Percentiles rank a stretch among this genome's conserved stretches.
These are phyloP conservation scores for Orcinus orca DNA, from an alignment of 2,113 vertebrate species.

Conservation along the genomic window DNA sequence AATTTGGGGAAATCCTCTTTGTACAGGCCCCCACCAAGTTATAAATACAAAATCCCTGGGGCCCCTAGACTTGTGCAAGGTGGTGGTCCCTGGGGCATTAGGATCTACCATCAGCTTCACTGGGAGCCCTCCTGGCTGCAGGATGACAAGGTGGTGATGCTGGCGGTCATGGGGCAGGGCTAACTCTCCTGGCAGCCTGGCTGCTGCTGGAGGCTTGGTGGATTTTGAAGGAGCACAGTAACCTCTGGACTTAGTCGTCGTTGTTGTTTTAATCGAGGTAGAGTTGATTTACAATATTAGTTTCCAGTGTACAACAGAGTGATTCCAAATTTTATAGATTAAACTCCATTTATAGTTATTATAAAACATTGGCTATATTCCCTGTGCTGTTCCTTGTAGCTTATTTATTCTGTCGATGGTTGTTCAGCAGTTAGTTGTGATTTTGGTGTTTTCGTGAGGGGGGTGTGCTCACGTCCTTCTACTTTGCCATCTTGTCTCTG, in stretches of 20 bases:
- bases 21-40: neutral
- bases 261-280: neutral
- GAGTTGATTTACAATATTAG: neutral
- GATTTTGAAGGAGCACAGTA: neutral
- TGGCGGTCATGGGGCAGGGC: neutral
- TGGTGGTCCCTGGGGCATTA: neutral
- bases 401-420: neutral
- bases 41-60: neutral
- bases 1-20: neutral
- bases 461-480: neutral
- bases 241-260: neutral
- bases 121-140: neutral
- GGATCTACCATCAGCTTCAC: neutral
- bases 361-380: neutral
- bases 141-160: neutral
- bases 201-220: neutral
- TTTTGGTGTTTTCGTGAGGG: neutral
- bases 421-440: neutral
- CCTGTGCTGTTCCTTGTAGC: neutral
- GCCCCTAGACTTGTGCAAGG: neutral
- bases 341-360: neutral
- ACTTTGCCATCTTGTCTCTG: neutral
- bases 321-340: neutral
- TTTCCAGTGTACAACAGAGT: neutral
- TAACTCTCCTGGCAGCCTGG: neutral